Percentiles rank a stretch among this genome's conserved stretches.
Conservation (phyloP, 2,113 vertebrate genomes). For the Notechis scutatus region DNA sequence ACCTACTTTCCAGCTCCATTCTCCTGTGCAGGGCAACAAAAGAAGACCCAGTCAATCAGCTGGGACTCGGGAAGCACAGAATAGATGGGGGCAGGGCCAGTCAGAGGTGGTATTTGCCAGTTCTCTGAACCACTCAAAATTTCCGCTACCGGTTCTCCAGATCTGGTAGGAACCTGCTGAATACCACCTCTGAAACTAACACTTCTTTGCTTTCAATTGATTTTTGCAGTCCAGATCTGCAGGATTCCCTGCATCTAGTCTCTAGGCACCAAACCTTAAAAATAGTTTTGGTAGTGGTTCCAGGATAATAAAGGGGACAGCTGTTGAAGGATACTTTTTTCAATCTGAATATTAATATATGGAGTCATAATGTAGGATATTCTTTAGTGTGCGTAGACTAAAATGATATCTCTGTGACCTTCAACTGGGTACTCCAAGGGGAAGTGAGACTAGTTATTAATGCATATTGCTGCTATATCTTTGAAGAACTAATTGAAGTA, state of each 20-base stretch:
- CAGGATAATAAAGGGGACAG: background rate
- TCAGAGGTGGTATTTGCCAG: no score
- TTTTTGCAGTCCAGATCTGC: background rate
- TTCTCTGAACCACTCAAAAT: no score
- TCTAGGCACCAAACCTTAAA: background rate
- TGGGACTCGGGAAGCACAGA: no score
- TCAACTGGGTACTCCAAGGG: background rate
- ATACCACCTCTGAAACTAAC: background rate
- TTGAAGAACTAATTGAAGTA: constrained; percentile 4
- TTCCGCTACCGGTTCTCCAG: no score
- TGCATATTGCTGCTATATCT: background rate
- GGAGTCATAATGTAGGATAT: background rate
- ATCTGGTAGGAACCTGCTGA: no score
- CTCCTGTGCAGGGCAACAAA: no score
- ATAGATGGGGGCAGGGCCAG: no score
- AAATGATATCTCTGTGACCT: background rate
- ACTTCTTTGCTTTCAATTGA: background rate
- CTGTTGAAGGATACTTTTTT: background rate
- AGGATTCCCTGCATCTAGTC: background rate
- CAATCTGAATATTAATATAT: background rate
- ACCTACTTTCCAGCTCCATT: no score
- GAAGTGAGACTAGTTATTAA: background rate
- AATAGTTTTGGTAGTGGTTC: background rate
- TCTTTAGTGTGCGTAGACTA: background rate
- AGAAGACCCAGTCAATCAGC: no score